These are phyloP conservation scores for Myotis yumanensis DNA, from an alignment of 2,113 vertebrate genomes.

Conservation along the genomic window DNA sequence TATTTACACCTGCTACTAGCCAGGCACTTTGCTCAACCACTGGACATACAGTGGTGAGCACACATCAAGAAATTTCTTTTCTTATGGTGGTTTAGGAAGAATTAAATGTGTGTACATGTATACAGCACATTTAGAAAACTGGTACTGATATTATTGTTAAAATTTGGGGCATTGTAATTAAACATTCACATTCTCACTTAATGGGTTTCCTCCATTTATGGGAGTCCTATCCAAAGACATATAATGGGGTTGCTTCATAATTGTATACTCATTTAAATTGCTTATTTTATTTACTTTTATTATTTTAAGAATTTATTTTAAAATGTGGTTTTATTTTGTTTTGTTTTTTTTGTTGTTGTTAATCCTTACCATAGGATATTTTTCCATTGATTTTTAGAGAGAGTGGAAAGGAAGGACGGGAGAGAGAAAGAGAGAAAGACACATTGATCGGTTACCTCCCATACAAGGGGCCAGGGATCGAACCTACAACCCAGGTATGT, in stretches of 20 bases:
- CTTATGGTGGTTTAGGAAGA: background rate
- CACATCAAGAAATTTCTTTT: background rate
- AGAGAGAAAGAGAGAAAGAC: too few species aligned
- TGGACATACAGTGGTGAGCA: background rate
- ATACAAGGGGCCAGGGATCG: too few species aligned
- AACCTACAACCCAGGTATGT: too few species aligned
- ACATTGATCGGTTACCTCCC: too few species aligned
- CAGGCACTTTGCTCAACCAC: background rate
- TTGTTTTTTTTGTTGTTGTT: too few species aligned
- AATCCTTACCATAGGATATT: too few species aligned
- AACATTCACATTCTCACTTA: background rate
- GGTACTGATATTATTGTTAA: background rate
- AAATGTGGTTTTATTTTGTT: background rate
- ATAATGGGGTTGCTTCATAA: background rate
- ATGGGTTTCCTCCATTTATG: background rate
- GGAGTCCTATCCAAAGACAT: background rate
- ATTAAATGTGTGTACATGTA: background rate
- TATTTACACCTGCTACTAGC: background rate
- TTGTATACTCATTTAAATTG: background rate
- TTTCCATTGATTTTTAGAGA: too few species aligned
- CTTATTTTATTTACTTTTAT: background rate
- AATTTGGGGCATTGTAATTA: background rate
- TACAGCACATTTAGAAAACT: background rate
- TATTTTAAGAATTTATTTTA: background rate
- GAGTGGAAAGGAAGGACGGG: too few species aligned